Evolutionary conservation across 2,888 invertebrate genomes (phyloP).

Genomic region (Caenorhabditis sinica): DNA sequence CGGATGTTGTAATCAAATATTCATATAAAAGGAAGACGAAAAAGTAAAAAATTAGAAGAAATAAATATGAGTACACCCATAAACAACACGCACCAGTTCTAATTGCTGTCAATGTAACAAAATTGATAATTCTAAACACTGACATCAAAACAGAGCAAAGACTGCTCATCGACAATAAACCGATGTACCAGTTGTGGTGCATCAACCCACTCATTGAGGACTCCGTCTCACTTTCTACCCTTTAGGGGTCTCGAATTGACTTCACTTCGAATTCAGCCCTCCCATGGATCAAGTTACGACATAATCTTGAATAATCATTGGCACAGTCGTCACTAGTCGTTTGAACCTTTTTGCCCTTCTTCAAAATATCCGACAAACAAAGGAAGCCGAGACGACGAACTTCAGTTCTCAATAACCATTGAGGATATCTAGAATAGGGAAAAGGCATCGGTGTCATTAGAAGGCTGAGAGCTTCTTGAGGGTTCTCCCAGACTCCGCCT

Average conservation of each 20-base stretch:
- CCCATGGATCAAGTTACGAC: slow-evolving; percentile 48
- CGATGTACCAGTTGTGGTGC: not conserved
- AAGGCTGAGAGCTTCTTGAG: slow-evolving; percentile 1
- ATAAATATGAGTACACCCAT: no score
- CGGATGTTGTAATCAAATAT: no score
- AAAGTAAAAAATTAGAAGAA: no score
- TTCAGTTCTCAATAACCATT: not conserved
- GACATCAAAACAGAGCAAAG: not conserved
- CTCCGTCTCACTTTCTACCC: slow-evolving; percentile 34
- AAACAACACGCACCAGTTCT: no score
- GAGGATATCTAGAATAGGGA: not conserved
- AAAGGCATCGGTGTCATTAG: slow-evolving; percentile 2
- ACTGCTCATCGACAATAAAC: not conserved
- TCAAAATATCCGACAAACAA: not conserved
- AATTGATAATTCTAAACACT: not conserved
- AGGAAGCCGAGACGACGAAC: not conserved
- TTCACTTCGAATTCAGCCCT: slow-evolving; percentile 32
- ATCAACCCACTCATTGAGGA: slow-evolving; percentile 43
- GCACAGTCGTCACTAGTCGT: slow-evolving; percentile 21
- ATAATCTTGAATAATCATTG: slow-evolving; percentile 59
- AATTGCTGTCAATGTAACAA: no score
- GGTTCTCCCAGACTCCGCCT: slow-evolving; percentile 14
- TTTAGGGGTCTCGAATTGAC: slow-evolving; percentile 30
- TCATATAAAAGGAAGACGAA: no score
- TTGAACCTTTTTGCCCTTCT: not conserved